These are phyloP conservation scores for Silurus glanis DNA, from an alignment of 2,113 vertebrate species.

Conservation along the genomic window DNA sequence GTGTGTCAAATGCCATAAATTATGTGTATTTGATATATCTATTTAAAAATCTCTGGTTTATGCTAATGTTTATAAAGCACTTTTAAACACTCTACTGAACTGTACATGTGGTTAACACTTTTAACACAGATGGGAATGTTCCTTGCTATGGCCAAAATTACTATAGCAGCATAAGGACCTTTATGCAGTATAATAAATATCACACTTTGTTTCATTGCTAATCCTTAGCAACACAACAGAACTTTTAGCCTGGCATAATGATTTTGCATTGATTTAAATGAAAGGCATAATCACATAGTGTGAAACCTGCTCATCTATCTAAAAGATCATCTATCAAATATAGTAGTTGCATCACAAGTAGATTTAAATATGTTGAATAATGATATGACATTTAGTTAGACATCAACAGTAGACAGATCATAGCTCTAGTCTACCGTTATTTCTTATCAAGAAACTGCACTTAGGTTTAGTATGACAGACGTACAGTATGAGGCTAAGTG, in stretches of 20 bases:
- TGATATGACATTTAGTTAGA: neutral
- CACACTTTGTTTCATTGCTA: neutral
- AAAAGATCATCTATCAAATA: constrained; percentile 2
- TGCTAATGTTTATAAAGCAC: neutral
- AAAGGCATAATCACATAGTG: neutral
- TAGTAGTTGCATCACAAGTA: neutral
- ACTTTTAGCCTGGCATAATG: constrained; percentile 1
- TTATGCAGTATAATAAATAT: neutral
- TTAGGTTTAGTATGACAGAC: neutral
- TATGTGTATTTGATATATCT: neutral
- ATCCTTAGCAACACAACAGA: neutral
- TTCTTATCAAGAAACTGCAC: neutral
- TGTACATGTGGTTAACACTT: neutral
- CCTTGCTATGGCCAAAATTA: neutral
- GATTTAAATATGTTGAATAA: neutral
- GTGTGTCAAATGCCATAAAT: no score
- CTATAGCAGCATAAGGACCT: neutral
- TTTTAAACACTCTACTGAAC: neutral
- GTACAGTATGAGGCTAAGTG: neutral
- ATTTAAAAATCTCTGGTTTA: neutral
- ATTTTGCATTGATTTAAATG: constrained; percentile 8
- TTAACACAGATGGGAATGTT: neutral
- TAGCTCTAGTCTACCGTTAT: neutral
- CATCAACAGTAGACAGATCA: neutral
- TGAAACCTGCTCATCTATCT: no score